Conservation (phyloP, 1,140 invertebrate genomes). For the Drosophila orosa region DNA sequence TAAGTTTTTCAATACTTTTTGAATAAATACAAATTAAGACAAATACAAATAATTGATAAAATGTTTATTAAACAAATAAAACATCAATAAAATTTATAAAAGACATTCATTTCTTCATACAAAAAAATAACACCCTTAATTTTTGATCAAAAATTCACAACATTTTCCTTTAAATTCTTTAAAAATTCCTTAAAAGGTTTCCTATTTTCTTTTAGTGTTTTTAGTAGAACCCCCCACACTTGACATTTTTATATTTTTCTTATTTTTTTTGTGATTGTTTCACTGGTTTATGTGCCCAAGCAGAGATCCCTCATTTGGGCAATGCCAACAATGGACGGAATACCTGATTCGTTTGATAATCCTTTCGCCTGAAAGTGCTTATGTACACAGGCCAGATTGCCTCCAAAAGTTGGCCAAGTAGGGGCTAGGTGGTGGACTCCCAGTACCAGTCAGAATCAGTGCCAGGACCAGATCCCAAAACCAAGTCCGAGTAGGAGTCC, state of each 20-base stretch:
- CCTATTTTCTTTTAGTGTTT: constrained; percentile 13
- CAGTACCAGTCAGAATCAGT: constrained; percentile 27
- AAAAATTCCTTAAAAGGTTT: no score
- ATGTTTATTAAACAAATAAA: background rate
- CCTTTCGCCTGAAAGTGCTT: constrained; percentile 58
- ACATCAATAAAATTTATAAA: background rate
- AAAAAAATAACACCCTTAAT: background rate
- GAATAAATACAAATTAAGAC: background rate
- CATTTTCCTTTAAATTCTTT: no score
- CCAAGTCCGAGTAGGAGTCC: background rate
- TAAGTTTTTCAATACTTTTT: background rate
- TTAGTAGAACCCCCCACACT: background rate
- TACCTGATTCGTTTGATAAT: constrained; percentile 63
- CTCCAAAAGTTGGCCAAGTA: constrained; percentile 14
- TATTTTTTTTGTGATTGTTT: constrained; percentile 28
- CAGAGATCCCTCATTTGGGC: constrained; percentile 49
- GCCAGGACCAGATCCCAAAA: constrained; percentile 15
- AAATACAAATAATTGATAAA: background rate
- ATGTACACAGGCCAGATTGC: constrained; percentile 55
- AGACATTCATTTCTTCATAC: rapidly evolving
- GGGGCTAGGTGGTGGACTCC: constrained; percentile 12
- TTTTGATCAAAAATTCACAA: background rate
- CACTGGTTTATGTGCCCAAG: constrained; percentile 26
- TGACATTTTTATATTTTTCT: constrained; percentile 21
- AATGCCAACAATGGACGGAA: constrained; percentile 49